Base-by-base conservation (phyloP, 2,888 invertebrate genomes). In the Diaperis boleti region DNA sequence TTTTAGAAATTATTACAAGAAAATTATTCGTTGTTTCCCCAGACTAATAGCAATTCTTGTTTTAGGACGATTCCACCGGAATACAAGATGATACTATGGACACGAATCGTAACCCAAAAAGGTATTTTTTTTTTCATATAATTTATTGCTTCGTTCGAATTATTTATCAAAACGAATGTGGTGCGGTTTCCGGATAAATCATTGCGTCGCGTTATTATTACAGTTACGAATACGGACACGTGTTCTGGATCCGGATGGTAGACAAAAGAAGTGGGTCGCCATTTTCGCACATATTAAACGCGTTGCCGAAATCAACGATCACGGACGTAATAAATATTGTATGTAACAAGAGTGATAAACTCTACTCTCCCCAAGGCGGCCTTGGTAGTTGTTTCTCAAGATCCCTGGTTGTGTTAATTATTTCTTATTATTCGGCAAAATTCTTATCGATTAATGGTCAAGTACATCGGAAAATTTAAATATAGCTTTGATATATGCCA, bases 31-130 rank as follows among this genome's bases (percentile, higher is more conserved):
- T 7, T 33, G 2, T 33, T 33, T 33, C 6, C 6, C 6, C n/a
- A 26, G 6, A 26, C 26, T 26, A 8, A 26, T 26, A 6, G 26
- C 6, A 26, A 55, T 67, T 68, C 45, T 68, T 41, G 50, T 75
- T 71, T 18, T 70, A 77, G 77, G 77, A 76, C 65, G 75, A 71
- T 64, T 65, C 68, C 29, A 65, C 69, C 8, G 69, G 66, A 39
- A 59, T 70, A 57, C 71, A 75, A 67, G 72, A 75, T 72, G 75
- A 73, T 52, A 68, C 71, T 55, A 68, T 72, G 66, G 77, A 77
- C 59, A 59, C 73, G 44, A 76, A 74, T 61, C 68, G 74, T 52
- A 74, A 70, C 66, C 69, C 74, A 17, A 77, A 76, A 74, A 77
- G 77, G 77, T 76, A 33, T 11, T 6, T 50, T 47, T 29, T 31